Percentiles rank a stretch among this genome's conserved stretches.
These are phyloP conservation scores for Gadus chalcogrammus DNA, from an alignment of 2,113 vertebrate genomes.

Conservation along the genomic window DNA sequence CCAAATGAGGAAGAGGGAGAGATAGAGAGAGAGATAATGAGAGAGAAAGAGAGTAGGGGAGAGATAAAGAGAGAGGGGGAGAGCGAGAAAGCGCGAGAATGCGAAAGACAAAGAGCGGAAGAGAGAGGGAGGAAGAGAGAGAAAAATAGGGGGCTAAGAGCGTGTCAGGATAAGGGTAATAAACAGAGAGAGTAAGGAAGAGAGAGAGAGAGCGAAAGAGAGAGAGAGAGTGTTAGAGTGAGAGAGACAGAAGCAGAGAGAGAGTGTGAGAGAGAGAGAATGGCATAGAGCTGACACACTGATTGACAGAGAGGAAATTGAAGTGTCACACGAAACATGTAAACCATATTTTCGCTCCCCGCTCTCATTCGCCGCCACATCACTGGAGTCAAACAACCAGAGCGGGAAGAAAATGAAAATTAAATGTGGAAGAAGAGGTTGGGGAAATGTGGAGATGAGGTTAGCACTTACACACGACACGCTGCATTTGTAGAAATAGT, in stretches of 20 bases:
- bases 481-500: background rate
- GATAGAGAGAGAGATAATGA: too few relatives aligned
- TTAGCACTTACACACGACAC: background rate
- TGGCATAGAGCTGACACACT: slow-evolving; percentile 42
- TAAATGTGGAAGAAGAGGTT: background rate
- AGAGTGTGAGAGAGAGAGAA: slow-evolving; percentile 5
- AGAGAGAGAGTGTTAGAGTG: too few relatives aligned
- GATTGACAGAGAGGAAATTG: slow-evolving; percentile 71
- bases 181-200: too few relatives aligned
- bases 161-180: too few relatives aligned
- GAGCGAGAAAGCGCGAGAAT: too few relatives aligned
- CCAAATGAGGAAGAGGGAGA: background rate
- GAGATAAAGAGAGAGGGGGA: too few relatives aligned
- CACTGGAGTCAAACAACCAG: slow-evolving; percentile 23
- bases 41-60: too few relatives aligned
- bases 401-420: background rate
- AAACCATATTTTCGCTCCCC: slow-evolving; percentile 52
- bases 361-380: slow-evolving; percentile 45
- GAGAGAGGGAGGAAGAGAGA: too few relatives aligned
- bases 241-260: too few relatives aligned
- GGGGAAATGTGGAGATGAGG: background rate
- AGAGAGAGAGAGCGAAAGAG: too few relatives aligned
- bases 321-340: slow-evolving; percentile 69
- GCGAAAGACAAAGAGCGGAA: too few relatives aligned
- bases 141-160: too few relatives aligned